These are phyloP conservation scores for Formica exsecta DNA, from an alignment of 1,140 invertebrate genomes.

Conservation along the genomic window DNA sequence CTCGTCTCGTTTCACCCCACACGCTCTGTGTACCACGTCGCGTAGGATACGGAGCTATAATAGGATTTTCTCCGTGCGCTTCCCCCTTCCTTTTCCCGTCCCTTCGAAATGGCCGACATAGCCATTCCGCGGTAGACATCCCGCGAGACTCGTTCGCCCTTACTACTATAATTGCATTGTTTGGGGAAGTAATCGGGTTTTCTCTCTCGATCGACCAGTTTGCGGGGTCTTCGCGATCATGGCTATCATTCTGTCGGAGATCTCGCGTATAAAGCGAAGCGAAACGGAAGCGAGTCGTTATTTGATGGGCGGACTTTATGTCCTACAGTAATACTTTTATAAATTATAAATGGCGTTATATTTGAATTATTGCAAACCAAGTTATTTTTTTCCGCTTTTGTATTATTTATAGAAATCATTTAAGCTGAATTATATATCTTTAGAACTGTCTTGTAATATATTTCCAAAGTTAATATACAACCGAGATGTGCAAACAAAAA, in stretches of 20 bases:
- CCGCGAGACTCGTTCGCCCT: conserved; percentile 61
- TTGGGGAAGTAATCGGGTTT: conserved; percentile 41
- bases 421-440: neutral
- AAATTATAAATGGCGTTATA: neutral
- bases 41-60: conserved; percentile 69
- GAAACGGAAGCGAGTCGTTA: neutral
- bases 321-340: neutral
- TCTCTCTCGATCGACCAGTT: conserved; percentile 33
- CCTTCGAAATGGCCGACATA: conserved; percentile 73
- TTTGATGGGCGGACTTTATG: neutral
- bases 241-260: neutral
- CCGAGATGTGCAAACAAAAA: neutral
- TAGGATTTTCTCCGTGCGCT: conserved; percentile 70
- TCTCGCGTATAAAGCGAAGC: neutral
- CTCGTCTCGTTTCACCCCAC: conserved; percentile 57
- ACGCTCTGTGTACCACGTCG: conserved; percentile 56
- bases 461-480: neutral
- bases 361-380: neutral
- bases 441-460: neutral
- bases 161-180: conserved; percentile 60
- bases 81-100: conserved; percentile 11
- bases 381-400: neutral
- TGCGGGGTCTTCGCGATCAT: conserved; percentile 8
- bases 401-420: neutral
- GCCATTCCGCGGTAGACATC: conserved; percentile 65